These are phyloP conservation scores for Pheosia gnoma DNA, from an alignment of 2,888 invertebrate genomes.

Conservation along the genomic window DNA sequence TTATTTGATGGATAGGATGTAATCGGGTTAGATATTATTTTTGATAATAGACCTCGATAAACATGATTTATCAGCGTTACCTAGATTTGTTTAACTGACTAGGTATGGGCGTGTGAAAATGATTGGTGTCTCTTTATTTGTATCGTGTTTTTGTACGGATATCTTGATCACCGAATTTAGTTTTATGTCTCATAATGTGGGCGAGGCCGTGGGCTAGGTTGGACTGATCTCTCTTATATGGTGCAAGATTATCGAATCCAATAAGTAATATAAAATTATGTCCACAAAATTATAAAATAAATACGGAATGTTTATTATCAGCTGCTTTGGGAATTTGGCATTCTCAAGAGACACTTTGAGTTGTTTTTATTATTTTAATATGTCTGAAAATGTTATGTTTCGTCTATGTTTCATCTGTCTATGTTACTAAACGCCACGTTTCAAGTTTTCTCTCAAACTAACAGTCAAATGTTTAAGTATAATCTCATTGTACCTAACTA, in stretches of 20 bases:
- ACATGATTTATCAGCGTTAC: neutral
- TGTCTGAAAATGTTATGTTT: too few species aligned
- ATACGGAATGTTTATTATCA: too few species aligned
- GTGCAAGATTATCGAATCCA: neutral
- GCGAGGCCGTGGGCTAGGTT: conserved; percentile 1
- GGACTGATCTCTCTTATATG: conserved; percentile 1
- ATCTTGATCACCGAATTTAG: conserved; percentile 5
- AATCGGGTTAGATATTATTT: neutral
- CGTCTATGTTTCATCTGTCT: too few species aligned
- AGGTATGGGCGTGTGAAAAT: neutral
- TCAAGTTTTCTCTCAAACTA: too few species aligned
- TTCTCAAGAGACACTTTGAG: too few species aligned
- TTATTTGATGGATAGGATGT: neutral
- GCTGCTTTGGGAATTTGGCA: too few species aligned
- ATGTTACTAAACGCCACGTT: too few species aligned
- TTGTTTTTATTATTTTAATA: too few species aligned
- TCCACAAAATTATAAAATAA: neutral
- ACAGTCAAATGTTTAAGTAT: too few species aligned
- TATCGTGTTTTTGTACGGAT: conserved; percentile 2
- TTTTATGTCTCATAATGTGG: conserved; percentile 1
- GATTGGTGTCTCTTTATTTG: neutral
- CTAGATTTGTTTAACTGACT: neutral
- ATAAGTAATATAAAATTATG: too few species aligned
- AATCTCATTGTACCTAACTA: too few species aligned
- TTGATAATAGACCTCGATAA: neutral